Conservation (phyloP, 2,888 invertebrate genomes). For the Cordilura impudica region DNA sequence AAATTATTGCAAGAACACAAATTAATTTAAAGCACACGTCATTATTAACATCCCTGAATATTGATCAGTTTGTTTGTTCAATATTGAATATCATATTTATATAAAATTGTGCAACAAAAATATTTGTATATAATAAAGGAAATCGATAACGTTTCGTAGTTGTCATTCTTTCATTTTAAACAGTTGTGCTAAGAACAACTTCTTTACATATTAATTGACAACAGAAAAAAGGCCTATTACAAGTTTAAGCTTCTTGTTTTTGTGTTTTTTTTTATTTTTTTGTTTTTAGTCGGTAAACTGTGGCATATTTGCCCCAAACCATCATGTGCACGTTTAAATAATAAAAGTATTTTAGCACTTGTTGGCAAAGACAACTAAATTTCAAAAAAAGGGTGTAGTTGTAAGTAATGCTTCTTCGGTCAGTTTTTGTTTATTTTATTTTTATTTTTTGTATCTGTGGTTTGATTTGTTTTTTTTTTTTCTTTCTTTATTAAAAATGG, state of each 20-base stretch:
- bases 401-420: constrained; percentile 7
- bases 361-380: constrained; percentile 44
- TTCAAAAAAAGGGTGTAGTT: constrained; percentile 33
- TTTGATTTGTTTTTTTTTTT: background rate
- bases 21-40: constrained; percentile 64
- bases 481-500: constrained; percentile 18
- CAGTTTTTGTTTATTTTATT: constrained; percentile 3
- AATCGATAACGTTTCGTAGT: constrained; percentile 61
- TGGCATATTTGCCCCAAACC: constrained; percentile 1
- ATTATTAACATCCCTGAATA: constrained; percentile 63
- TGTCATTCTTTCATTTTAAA: constrained; percentile 31
- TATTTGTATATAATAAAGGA: constrained; percentile 57
- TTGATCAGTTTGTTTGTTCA: constrained; percentile 48
- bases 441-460: constrained; percentile 16
- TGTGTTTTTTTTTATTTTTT: background rate
- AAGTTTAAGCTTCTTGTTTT: constrained; percentile 26
- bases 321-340: constrained; percentile 61
- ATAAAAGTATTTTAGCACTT: constrained; percentile 63
- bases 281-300: background rate
- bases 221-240: constrained; percentile 47
- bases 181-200: constrained; percentile 29
- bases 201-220: constrained; percentile 52
- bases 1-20: constrained; percentile 33
- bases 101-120: background rate
- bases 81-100: background rate